phyloP scores from a whole-genome alignment of 1,140 invertebrate genomes.

The Trissolcus basalis region DNA sequence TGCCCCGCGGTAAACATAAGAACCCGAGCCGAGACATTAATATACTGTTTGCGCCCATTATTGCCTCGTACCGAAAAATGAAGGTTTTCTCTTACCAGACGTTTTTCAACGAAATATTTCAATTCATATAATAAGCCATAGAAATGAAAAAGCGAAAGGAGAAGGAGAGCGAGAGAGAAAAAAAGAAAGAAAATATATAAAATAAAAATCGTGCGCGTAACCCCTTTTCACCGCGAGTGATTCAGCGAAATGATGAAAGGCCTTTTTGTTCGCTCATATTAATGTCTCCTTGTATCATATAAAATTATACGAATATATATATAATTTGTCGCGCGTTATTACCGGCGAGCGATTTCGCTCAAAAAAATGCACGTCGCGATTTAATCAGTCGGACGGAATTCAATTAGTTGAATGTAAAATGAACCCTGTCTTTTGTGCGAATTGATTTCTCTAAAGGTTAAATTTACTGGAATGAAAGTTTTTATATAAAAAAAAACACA shows the following conservation, averaged over 20 bases:
- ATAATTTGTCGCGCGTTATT: neutral
- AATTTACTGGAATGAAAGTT: no score
- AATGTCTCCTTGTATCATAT: conserved; percentile 12
- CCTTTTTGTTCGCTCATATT: conserved; percentile 9
- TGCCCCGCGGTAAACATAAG: conserved; percentile 20
- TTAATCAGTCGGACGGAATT: no score
- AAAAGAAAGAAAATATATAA: neutral
- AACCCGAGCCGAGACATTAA: conserved; percentile 47
- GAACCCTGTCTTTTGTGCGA: no score
- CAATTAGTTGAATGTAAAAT: no score
- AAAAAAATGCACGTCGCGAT: no score
- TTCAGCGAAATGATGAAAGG: conserved; percentile 30
- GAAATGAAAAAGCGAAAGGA: conserved; percentile 5
- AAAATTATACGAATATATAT: conserved; percentile 10
- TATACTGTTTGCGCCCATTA: conserved; percentile 34
- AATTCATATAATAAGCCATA: conserved; percentile 18
- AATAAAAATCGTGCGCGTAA: conserved; percentile 8
- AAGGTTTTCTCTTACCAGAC: conserved; percentile 14
- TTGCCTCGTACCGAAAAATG: conserved; percentile 22
- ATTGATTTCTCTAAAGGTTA: no score
- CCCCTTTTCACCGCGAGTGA: conserved; percentile 10
- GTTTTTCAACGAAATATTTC: conserved; percentile 27
- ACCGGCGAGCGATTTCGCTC: neutral
- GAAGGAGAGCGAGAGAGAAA: neutral
- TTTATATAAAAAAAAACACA: no score